Evolutionary conservation across 2,113 vertebrate genomes (phyloP).

Genomic region (Vidua chalybeata): DNA sequence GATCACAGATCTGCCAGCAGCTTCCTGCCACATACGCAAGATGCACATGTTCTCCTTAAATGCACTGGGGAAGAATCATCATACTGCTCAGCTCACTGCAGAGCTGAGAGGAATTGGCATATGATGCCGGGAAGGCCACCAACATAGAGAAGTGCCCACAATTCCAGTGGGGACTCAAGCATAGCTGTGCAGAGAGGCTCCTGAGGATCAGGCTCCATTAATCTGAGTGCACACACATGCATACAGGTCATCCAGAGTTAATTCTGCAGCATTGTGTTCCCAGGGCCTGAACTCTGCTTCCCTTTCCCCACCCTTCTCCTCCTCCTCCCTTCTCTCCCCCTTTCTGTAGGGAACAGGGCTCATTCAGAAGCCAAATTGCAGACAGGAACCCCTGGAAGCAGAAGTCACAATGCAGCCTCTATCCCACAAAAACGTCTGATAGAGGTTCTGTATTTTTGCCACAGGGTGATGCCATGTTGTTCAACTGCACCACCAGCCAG

Average conservation of each 20-base stretch:
- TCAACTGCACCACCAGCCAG: neutral
- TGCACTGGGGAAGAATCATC: neutral
- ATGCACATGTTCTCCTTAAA: neutral
- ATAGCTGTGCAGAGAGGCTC: neutral
- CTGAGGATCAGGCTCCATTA: neutral
- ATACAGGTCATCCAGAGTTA: neutral
- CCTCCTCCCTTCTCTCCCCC: neutral
- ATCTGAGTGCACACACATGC: neutral
- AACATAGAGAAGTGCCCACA: neutral
- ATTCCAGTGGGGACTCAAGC: neutral
- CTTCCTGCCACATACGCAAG: neutral
- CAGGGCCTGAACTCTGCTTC: conserved; percentile 11
- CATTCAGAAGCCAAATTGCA: conserved; percentile 16
- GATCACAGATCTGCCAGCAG: neutral
- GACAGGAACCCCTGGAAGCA: neutral
- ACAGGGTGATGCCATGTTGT: neutral
- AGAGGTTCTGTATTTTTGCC: neutral
- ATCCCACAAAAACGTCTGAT: neutral
- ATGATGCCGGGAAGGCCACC: accelerated
- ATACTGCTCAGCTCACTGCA: neutral
- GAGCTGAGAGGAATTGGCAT: neutral
- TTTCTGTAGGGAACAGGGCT: neutral
- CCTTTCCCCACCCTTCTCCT: neutral
- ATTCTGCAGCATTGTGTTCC: neutral
- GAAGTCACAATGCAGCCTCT: neutral